Conservation (phyloP, 2,888 invertebrate genomes). For the Aspidapion aeneum region DNA sequence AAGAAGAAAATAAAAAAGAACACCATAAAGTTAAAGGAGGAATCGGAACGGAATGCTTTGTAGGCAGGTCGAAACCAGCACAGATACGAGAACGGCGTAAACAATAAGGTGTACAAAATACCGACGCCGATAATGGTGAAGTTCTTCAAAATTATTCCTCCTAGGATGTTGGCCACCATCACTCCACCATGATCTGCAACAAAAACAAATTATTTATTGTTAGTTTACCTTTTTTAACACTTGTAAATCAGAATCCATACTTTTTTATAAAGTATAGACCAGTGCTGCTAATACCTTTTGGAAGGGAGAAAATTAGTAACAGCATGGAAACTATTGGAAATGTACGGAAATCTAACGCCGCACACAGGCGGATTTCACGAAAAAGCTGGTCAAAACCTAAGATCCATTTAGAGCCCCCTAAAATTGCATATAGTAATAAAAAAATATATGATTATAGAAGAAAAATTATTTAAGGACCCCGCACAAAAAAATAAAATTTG, state of each 20-base stretch:
- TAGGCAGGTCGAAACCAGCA: constrained; percentile 99
- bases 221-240: not conserved
- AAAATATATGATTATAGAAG: too few relatives aligned
- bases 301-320: too few relatives aligned
- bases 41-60: constrained; percentile 98
- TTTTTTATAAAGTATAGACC: constrained; percentile 1
- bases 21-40: constrained; percentile 99
- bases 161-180: constrained; percentile 81
- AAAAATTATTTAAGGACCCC: too few relatives aligned
- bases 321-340: too few relatives aligned
- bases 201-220: constrained; percentile 23
- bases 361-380: too few relatives aligned
- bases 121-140: constrained; percentile 81
- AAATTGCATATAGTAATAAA: too few relatives aligned
- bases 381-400: too few relatives aligned
- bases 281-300: too few relatives aligned
- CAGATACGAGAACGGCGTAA: constrained; percentile 95
- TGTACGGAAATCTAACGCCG: too few relatives aligned
- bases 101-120: constrained; percentile 82
- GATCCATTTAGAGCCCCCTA: too few relatives aligned
- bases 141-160: constrained; percentile 74
- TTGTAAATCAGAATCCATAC: constrained; percentile 6
- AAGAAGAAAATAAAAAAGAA: constrained; percentile 99
- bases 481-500: too few relatives aligned
- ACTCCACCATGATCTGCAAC: constrained; percentile 85